A percentile compares a stretch with the other conserved stretches of the same genome.
Conservation (phyloP, 2,888 invertebrate genomes). For the Agrochola lota region DNA sequence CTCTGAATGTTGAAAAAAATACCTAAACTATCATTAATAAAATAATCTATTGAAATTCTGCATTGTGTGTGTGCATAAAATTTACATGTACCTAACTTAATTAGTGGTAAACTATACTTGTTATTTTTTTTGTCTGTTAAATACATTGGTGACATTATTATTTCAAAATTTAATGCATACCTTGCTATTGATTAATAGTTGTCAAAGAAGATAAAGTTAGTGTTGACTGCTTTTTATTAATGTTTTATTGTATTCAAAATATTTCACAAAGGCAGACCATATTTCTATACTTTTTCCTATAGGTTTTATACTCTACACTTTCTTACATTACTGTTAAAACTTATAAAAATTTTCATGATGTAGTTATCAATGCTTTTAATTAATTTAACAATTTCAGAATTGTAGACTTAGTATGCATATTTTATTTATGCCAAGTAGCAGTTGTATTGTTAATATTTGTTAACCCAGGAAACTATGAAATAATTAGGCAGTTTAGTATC, state of each 20-base stretch:
- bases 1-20: constrained; percentile 11
- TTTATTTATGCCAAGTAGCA: not conserved
- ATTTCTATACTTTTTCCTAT: not conserved
- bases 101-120: not conserved
- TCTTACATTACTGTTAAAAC: not conserved
- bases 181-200: constrained; percentile 3
- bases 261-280: not conserved
- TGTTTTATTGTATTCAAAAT: not conserved
- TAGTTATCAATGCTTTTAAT: not conserved
- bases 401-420: constrained; percentile 5
- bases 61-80: not conserved
- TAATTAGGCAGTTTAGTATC: not conserved
- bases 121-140: constrained; percentile 10
- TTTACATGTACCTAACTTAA: not conserved
- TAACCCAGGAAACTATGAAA: constrained; percentile 22
- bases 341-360: not conserved
- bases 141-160: constrained; percentile 22
- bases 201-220: not conserved
- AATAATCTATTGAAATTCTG: constrained; percentile 9
- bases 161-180: constrained; percentile 2
- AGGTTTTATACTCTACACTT: not conserved
- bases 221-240: not conserved
- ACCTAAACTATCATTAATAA: not conserved
- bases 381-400: not conserved
- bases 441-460: not conserved